Percentiles rank a stretch among this genome's conserved stretches.
Evolutionary conservation across 2,113 vertebrate genomes (phyloP).

Genomic region (Melanocharis versteri): DNA sequence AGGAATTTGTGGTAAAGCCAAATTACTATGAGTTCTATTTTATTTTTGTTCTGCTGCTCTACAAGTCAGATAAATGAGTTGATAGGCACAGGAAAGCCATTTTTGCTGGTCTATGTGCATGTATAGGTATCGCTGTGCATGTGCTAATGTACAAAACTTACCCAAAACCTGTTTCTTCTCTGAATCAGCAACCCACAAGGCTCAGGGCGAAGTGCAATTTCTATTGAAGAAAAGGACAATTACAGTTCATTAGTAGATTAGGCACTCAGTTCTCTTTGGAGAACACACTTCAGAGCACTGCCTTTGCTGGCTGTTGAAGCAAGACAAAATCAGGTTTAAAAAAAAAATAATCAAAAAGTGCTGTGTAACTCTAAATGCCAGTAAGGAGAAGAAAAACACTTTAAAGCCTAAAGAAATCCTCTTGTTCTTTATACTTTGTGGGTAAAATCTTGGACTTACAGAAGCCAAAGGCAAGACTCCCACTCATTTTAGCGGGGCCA

Average conservation of each 20-base stretch:
- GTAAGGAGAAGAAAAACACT: not conserved
- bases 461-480: not conserved
- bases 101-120: not conserved
- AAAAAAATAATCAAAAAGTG: not conserved
- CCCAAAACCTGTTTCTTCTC: not conserved
- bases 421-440: not conserved
- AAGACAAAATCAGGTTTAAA: not conserved
- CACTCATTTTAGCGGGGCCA: not conserved
- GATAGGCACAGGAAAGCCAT: not conserved
- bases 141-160: not conserved
- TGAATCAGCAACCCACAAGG: not conserved
- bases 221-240: not conserved
- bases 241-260: slow-evolving; percentile 1
- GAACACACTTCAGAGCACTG: not conserved
- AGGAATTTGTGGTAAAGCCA: not conserved
- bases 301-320: not conserved
- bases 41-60: not conserved
- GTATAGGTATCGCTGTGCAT: not conserved
- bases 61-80: not conserved
- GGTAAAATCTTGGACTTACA: not conserved
- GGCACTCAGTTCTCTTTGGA: not conserved
- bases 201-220: slow-evolving; percentile 3
- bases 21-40: not conserved
- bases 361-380: not conserved
- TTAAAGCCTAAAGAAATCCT: not conserved